Base-by-base conservation (phyloP, 2,113 vertebrate species). In the Sylvilagus bachmani region DNA sequence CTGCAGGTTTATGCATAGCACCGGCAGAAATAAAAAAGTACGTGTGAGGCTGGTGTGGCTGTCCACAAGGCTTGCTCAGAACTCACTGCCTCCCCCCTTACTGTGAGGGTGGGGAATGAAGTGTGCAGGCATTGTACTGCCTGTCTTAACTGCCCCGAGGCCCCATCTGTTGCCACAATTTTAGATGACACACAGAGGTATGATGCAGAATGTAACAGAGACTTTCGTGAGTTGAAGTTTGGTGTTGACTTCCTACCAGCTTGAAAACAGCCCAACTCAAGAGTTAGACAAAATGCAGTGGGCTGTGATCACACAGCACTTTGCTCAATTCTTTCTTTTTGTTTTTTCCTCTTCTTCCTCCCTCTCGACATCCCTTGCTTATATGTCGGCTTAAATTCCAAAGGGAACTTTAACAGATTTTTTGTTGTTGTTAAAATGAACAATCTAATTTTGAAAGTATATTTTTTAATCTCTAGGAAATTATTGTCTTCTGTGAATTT, bases 291-390 rank as follows among this genome's bases (percentile, higher is more conserved):
- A 25, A n/a, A 10, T 12, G 6, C 79, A 38, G 10, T 21, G 17
- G 4, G 55, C 29, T 17, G 33, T 9, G 2, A 0, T 0, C 17
- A 6, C 33, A 9, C 0, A 1, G 10, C 3, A 1, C 31, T 36
- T 12, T 3, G 27, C 53, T 33, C 5, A 0, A 61, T 58, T 66
- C 88, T 44, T 80, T 16, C 24, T 2, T 64, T 27, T 25, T 58
- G 24, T 21, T 55, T 66, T 13, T 21, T 21, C 19, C 4, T 14
- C 22, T 2, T 3, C 17, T 1, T 22, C 4, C 1, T 64, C 19
- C 12, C 6, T 21, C 11, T 33, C 12, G 0, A 7, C 27, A 61
- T 53, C 29, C 64, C 29, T 74, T 66, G 31, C 25, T n/a, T 44
- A 6, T 4, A 24, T 58, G 1, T 70, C 27, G 31, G 44, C 5